Evolutionary conservation across 1,140 invertebrate genomes (phyloP), one percentile per base, ranked within the genome.

Genomic region (Rhizoglyphus robini): DNA sequence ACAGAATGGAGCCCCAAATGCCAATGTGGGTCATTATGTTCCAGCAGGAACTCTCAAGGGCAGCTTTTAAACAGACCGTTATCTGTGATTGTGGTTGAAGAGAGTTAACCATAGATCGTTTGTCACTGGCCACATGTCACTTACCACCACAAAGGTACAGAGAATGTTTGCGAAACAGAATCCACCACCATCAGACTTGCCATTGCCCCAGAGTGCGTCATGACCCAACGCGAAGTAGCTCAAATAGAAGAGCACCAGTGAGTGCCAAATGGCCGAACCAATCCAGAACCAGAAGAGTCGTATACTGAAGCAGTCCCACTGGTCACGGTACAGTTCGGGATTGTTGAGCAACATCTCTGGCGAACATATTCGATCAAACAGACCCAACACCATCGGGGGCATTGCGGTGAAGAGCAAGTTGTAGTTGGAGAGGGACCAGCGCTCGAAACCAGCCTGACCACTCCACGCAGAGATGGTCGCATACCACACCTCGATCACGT

Each of bases 401-500:
- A 88, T 83, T n/a, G 90, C 90, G 3, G 93, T 96, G 76, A 97
- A 96, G 62, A 93, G 74, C 58, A 98, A 92, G 80, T 97, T 98
- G 77, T 97, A 98, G 65, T 96, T 81, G 72, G 90, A 90, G 71
- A 99, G 96, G 51, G 90, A 92, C 96, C 96, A 99, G 73, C 94
- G 81, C 77, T 99, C 96, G 76, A 98, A 99, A 27, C 98, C 80
- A 72, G 97, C 95, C 77, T 98, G 95, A 30, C 96, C 96, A 46
- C 90, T 94, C 89, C 94, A 99, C 67, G 90, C 95, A 67, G 90
- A 96, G 74, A 95, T 89, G 72, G 97, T 88, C 15, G 94, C 94
- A 79, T 97, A 99, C 95, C 95, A 99, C 46, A 99, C 80, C 80
- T 98, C 95, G 72, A 99, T 98, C 46, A 99, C 89, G 77, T 98